A percentile compares a stretch with the other conserved stretches of the same genome.
Conservation (phyloP, 2,888 invertebrate genomes). For the Seira ritae region DNA sequence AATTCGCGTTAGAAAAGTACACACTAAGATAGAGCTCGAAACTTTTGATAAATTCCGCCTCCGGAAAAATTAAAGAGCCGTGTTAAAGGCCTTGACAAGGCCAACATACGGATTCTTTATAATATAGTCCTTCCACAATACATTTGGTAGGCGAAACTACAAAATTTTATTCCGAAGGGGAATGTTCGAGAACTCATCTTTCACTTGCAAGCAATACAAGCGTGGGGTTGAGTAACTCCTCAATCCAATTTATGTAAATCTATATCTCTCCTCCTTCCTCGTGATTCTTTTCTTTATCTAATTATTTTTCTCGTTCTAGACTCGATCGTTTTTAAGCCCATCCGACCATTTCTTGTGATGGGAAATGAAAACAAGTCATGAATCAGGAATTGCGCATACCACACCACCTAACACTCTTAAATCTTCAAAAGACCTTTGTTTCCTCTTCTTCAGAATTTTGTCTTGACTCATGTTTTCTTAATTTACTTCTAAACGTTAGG, state of each 20-base stretch:
- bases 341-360: background rate
- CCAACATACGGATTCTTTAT: background rate
- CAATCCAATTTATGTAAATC: background rate
- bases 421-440: background rate
- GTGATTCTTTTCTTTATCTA: background rate
- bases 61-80: conserved; percentile 40
- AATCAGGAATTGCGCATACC: background rate
- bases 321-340: background rate
- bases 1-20: too few species aligned
- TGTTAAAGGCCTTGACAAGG: conserved; percentile 53
- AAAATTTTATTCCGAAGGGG: too few species aligned
- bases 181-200: too few species aligned
- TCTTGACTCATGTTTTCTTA: conserved; percentile 9
- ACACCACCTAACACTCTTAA: background rate
- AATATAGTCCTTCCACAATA: too few species aligned
- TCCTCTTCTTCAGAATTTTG: background rate
- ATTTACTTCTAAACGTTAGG: conserved; percentile 5
- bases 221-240: background rate
- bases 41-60: too few species aligned
- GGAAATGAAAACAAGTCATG: background rate
- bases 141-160: too few species aligned
- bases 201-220: too few species aligned
- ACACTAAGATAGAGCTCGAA: too few species aligned
- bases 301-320: background rate
- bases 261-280: too few species aligned